Evolutionary conservation across 2,888 invertebrate species (phyloP).

Genomic region (Andrena haemorrhoa): DNA sequence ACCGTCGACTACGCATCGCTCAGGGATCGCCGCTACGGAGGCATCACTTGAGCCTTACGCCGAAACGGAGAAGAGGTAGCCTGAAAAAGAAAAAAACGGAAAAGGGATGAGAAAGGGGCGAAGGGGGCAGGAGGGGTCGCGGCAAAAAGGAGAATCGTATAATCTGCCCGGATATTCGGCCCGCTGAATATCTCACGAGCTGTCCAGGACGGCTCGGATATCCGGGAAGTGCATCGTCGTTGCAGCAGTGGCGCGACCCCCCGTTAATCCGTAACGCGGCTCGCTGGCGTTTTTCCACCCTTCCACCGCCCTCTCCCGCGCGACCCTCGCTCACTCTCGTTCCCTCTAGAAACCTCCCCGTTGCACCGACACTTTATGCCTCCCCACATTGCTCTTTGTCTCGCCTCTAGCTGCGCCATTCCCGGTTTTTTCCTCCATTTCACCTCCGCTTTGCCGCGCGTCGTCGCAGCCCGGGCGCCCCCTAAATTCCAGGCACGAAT

Average conservation of each 20-base stretch:
- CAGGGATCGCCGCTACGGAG: constrained; percentile 11
- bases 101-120: not conserved
- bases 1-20: not conserved
- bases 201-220: constrained; percentile 69
- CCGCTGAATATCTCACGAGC: constrained; percentile 73
- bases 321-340: not conserved
- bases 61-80: not conserved
- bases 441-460: constrained; percentile 36
- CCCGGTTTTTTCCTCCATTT: not conserved
- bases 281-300: constrained; percentile 64
- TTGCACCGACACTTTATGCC: constrained; percentile 25
- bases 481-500: constrained; percentile 69
- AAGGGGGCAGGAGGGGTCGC: constrained; percentile 5
- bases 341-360: not conserved
- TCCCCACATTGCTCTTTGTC: constrained; percentile 12
- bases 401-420: not conserved
- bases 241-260: constrained; percentile 56
- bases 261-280: constrained; percentile 70
- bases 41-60: constrained; percentile 22
- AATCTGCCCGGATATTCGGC: constrained; percentile 73
- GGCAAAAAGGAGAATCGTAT: constrained; percentile 69
- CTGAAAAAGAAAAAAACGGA: not conserved
- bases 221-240: constrained; percentile 74
- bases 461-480: constrained; percentile 26
- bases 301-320: constrained; percentile 2